Evolutionary conservation across 1,140 invertebrate species (phyloP), one percentile per base, ranked within the genome.

Genomic region (Ylistrum balloti): DNA sequence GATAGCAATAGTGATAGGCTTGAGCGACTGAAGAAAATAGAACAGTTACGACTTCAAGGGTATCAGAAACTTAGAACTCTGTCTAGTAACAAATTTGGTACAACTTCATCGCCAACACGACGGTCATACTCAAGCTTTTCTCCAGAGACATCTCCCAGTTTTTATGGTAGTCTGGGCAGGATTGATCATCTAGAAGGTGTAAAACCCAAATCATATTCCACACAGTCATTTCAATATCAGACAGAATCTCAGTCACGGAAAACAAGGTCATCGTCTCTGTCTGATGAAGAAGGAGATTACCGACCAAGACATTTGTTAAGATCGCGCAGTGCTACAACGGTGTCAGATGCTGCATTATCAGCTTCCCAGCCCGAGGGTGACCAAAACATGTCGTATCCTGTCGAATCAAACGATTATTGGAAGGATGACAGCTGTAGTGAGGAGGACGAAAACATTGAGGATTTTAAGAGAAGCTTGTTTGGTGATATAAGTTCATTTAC

Each of bases 361-460:
- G 33, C 41, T 11, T 35, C 22, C 9, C 22, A 35, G 13, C 15
- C 28, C 33, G 35, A 38, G 35, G 33, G n/a, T 86, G 88, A 35
- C 32, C 87, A 90, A 88, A 85, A 20, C 10, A 88, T 88, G 35
- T 87, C 32, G 7, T 56, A 56, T 41, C 56, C 20, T 33, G n/a
- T 17, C 22, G 41, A 9, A 32, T 0, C 20, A n/a, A 17, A 45
- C 32, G 45, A 88, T 32, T 11, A 48, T 88, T n/a, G n/a, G 33
- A 56, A 28, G 28, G 88, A 88, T 56, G 88, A 88, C 38, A 56
- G 33, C 56, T 41, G 56, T 15, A 56, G 56, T 56, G 90, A 91
- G 45, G 90, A 91, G 45, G 87, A 91, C 20, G 90, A 88, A 28
- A 89, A 91, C 38, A 89, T 90, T 9, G 89, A 92, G 33, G 85